Evolutionary conservation across 2,888 invertebrate species (phyloP).

Genomic region (Lithosia quadra): DNA sequence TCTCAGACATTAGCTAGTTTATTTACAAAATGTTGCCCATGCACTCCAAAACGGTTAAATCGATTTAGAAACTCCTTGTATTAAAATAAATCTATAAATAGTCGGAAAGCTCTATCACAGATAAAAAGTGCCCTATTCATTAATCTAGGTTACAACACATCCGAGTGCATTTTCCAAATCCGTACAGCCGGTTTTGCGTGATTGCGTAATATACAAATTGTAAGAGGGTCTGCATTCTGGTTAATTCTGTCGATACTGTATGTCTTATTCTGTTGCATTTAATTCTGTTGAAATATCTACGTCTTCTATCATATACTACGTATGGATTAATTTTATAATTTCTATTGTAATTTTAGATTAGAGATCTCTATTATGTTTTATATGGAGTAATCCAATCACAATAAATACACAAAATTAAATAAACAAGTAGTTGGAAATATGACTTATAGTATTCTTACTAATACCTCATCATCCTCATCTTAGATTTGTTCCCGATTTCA

Average conservation of each 20-base stretch:
- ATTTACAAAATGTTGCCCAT: not conserved
- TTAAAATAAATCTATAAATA: too few relatives aligned
- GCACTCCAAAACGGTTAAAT: not conserved
- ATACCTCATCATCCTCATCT: too few relatives aligned
- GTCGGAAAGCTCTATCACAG: too few relatives aligned
- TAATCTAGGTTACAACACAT: too few relatives aligned
- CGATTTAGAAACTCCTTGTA: not conserved
- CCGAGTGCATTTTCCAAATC: too few relatives aligned
- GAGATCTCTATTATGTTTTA: constrained; percentile 18
- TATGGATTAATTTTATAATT: not conserved
- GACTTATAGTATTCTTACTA: not conserved
- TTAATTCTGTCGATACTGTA: not conserved
- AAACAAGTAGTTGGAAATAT: constrained; percentile 27
- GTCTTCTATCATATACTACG: not conserved
- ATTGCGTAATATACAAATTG: too few relatives aligned
- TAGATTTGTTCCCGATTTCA: too few relatives aligned
- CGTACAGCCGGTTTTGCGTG: too few relatives aligned
- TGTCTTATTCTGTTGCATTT: not conserved
- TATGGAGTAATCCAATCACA: constrained; percentile 19
- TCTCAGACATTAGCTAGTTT: not conserved
- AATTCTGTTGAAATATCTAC: not conserved
- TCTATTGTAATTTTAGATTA: constrained; percentile 8
- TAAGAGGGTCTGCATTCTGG: constrained; percentile 1
- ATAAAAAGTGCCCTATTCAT: too few relatives aligned
- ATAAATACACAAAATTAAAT: constrained; percentile 2